These are phyloP conservation scores for Gallinago jamesoni DNA, from an alignment of 2,113 vertebrate genomes.

Conservation along the genomic window DNA sequence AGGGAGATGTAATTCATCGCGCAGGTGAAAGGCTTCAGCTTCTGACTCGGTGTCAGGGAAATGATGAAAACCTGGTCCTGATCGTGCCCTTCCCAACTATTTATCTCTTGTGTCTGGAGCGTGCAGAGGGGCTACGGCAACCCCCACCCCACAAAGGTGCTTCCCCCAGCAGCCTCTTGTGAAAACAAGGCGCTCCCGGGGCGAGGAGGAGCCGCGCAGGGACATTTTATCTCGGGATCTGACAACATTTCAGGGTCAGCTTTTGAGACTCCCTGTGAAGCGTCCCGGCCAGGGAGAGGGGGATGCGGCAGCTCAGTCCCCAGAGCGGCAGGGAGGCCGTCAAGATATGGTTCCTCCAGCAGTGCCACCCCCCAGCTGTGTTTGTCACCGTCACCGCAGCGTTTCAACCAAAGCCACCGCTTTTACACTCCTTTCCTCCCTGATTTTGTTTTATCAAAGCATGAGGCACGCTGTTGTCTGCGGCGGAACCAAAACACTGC, in stretches of 20 bases:
- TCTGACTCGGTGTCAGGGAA: not conserved
- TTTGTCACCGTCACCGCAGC: not conserved
- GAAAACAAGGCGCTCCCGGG: not conserved
- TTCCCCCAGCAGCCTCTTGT: not conserved
- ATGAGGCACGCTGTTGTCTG: fast-evolving
- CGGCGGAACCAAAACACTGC: fast-evolving
- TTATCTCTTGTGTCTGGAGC: not conserved
- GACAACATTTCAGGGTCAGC: not conserved
- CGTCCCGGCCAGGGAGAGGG: not conserved
- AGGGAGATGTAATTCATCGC: fast-evolving
- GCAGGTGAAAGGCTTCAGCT: not conserved
- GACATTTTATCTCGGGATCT: not conserved
- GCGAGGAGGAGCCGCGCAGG: not conserved
- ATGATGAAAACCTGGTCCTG: not conserved
- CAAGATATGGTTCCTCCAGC: not conserved
- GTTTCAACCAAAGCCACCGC: fast-evolving
- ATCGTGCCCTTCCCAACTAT: not conserved
- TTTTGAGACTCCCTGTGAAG: not conserved
- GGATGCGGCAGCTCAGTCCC: not conserved
- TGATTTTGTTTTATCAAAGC: not conserved
- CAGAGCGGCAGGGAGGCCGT: too few relatives aligned
- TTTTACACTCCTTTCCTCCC: not conserved
- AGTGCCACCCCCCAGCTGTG: not conserved
- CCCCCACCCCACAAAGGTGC: not conserved
- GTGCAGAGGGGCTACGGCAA: fast-evolving